Base-by-base conservation (phyloP, 2,113 vertebrate genomes). In the Nansenia antarctica region DNA sequence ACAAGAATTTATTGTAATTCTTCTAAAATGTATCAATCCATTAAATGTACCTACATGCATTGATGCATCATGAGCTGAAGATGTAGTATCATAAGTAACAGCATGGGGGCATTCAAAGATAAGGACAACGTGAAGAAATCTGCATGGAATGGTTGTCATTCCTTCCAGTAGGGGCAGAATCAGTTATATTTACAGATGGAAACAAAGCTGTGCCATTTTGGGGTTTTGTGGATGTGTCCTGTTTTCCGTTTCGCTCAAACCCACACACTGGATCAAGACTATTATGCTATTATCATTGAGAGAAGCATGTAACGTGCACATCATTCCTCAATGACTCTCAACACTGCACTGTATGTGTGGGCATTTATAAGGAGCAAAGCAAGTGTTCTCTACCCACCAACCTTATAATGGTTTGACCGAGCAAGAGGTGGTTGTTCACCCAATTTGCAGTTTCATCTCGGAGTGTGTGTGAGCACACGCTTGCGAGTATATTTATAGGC, bases 91-190 rank as follows among this genome's bases (percentile, higher is more conserved):
- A 26, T 11, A 2, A 35, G 30, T 15, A 70, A 67, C 87, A 85
- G 86, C 87, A 84, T 89, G 91, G 82, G 88, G 91, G 91, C 91
- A 89, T 82, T 85, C 47, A 47, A 83, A 83, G 84, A 84, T 84
- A 69, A 72, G 68, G 65, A 69, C 82, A 81, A 18, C 45, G 49
- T 27, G 18, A 22, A 14, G 2, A 27, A 24, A 45, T 77, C 65
- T 83, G 71, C 18, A 20, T 84, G 81, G 79, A 69, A 80, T 64
- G 66, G 75, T 85, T 89, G 85, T 89, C 84, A 74, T 59, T 58
- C 30, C 39, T 29, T 57, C 20, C 64, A 77, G 45, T 74, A 76
- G 76, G 77, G 72, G 81, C 77, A 68, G 69, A 67, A 77, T 81
- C 61, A 67, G 72, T 70, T 82, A 72, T 84, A 79, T 88, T 85